Conservation (phyloP, 2,797 vertebrate genomes). For the Acipenser transmontanus region DNA sequence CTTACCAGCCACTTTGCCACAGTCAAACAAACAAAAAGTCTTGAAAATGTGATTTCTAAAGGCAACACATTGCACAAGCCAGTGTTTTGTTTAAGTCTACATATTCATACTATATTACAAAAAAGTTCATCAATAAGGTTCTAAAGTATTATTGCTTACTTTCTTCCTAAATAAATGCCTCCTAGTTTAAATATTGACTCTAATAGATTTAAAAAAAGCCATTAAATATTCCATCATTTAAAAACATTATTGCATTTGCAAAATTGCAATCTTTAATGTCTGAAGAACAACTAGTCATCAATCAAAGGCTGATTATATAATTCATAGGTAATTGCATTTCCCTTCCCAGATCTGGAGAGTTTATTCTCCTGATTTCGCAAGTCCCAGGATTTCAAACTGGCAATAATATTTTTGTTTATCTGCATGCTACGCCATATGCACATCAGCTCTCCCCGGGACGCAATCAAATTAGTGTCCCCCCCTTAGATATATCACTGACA, state of each 20-base stretch:
- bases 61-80: too few species aligned
- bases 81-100: too few species aligned
- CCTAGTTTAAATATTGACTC: background rate
- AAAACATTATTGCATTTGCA: constrained; percentile 29
- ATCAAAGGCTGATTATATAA: constrained; percentile 44
- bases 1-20: too few species aligned
- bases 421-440: constrained; percentile 38
- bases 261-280: constrained; percentile 20
- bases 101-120: too few species aligned
- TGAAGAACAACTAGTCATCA: constrained; percentile 30
- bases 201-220: constrained; percentile 21
- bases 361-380: constrained; percentile 4
- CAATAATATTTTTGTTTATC: constrained; percentile 50
- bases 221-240: constrained; percentile 27
- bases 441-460: constrained; percentile 39
- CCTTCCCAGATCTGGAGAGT: constrained; percentile 4
- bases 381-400: constrained; percentile 35
- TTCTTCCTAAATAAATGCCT: background rate
- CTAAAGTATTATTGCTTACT: background rate
- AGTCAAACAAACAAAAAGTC: too few species aligned
- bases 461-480: constrained; percentile 51
- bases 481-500: constrained; percentile 82
- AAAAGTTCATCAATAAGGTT: background rate
- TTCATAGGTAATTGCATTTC: constrained; percentile 36
- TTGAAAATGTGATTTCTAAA: too few species aligned